Evolutionary conservation across 2,888 invertebrate genomes (phyloP), one percentile per base, ranked within the genome.

Genomic region (Caenorhabditis sp.): DNA sequence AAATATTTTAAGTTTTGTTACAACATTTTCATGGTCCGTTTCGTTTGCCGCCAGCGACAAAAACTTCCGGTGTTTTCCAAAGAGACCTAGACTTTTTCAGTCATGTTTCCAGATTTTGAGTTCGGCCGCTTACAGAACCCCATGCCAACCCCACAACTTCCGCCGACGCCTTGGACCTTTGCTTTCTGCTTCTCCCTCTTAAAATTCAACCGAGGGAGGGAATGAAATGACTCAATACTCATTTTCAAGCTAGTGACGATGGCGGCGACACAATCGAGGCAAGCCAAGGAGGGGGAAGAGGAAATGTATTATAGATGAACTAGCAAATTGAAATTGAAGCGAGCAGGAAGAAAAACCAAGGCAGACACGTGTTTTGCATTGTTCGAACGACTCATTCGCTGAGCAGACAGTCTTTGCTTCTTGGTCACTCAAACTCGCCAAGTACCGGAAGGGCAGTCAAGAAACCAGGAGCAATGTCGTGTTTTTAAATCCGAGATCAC

Each of bases 21-120:
- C 11, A 40, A 13, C 32, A 32, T 18, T 71, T 79, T 71, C 70
- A 79, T 70, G 78, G 70, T 64, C 67, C 78, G 78, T 5, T 70
- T 71, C 78, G 78, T 5, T 70, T 51, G 35, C 20, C 50, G 24
- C 9, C 28, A 4, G 6, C 37, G 20, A 47, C 64, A 47, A 74
- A 65, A 74, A 74, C 65, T 74, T 74, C 74, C 74, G 74, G 74
- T 74, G 74, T 74, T 74, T 74, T 74, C 22, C 26, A 13, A 40
- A 32, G n/a, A n/a, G 40, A 44, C 32, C 20, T 15, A 18, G 50
- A 40, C 26, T 40, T 32, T 47, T 37, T 37, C 58, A 37, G 58
- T 4, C 11, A 15, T 24, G 24, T 4, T 37, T 20, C 60, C 26
- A 20, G 8, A 24, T 32, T 64, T 72, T 62, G 55, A 62, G 44